Percentiles rank a stretch among this genome's conserved stretches.
Evolutionary conservation across 2,888 invertebrate genomes (phyloP).

Genomic region (Bruchidius siliquastri): DNA sequence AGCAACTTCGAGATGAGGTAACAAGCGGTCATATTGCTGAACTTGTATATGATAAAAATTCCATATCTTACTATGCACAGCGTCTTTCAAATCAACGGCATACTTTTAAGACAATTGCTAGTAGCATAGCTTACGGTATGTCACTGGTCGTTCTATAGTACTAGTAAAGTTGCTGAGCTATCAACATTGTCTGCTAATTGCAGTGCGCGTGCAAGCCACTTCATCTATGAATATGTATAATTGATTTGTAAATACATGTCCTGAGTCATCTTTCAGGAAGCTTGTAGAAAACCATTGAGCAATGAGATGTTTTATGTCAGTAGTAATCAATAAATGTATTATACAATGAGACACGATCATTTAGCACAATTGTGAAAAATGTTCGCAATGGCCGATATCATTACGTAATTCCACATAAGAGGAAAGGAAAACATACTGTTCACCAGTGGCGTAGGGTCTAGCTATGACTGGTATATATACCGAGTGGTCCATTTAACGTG

Average conservation of each 20-base stretch:
- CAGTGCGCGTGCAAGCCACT: background rate
- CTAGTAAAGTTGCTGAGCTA: background rate
- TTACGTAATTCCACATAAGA: background rate
- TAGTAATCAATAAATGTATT: background rate
- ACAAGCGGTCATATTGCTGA: too few relatives aligned
- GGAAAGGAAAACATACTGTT: background rate
- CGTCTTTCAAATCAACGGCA: too few relatives aligned
- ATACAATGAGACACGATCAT: background rate
- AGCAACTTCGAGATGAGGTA: too few relatives aligned
- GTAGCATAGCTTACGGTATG: background rate
- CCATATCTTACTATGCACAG: too few relatives aligned
- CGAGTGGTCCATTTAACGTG: too few relatives aligned
- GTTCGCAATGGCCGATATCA: background rate
- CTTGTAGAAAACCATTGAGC: background rate
- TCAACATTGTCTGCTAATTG: too few relatives aligned
- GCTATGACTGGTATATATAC: too few relatives aligned
- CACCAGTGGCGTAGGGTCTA: background rate
- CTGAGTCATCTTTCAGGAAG: background rate
- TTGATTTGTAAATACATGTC: background rate
- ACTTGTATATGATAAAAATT: too few relatives aligned
- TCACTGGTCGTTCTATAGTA: background rate
- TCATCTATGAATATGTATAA: background rate
- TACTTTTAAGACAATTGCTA: too few relatives aligned
- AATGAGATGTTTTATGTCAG: background rate
- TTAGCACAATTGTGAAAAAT: background rate